Base-by-base conservation (phyloP, 2,797 vertebrate genomes). In the Helarctos malayanus region DNA sequence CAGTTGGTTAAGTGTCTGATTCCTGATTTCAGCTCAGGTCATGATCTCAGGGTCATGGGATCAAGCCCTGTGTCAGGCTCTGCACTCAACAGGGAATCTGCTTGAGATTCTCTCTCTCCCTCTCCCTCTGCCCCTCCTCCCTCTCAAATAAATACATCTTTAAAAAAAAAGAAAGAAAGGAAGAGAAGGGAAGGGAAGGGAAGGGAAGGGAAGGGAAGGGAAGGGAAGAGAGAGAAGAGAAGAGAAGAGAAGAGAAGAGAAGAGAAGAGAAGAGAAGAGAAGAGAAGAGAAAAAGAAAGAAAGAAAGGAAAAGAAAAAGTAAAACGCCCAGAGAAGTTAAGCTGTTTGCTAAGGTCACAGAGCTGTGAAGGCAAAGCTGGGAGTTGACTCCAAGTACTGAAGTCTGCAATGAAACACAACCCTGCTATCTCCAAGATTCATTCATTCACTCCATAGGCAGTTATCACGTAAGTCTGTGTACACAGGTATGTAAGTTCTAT, bases 401-500 rank as follows among this genome's bases (percentile, higher is more conserved):
- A n/a, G 4, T n/a, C 41, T 59, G 14, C 16, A 52, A 18, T 32
- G 49, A 45, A 87, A 79, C 29, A 49, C 25, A 12, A 21, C 3
- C 21, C 18, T 13, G 19, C 29, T 57, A 1, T 38, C 45, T 68
- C 38, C 61, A 11, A 73, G 32, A 54, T 15, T 35, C 61, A 59
- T 59, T 76, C 54, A 35, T 14, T 65, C 32, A 0, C 38, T 76
- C 57, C 0, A 8, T 3, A 10, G 0, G 0, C 29, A 27, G 6
- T 5, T 25, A 11, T 63, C 69, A 65, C 10, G 32, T 25, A 65
- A 54, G 32, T 45, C 59, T 47, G 6, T 14, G 5, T n/a, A n/a
- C 89, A 57, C 10, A 29, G 18, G 38, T 19, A 61, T 6, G 61
- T 49, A 95, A 78, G 78, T 93, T 78, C 49, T 38, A 54, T 12